Conservation (phyloP, 2,113 vertebrate species). For the Crotalus helleri region DNA sequence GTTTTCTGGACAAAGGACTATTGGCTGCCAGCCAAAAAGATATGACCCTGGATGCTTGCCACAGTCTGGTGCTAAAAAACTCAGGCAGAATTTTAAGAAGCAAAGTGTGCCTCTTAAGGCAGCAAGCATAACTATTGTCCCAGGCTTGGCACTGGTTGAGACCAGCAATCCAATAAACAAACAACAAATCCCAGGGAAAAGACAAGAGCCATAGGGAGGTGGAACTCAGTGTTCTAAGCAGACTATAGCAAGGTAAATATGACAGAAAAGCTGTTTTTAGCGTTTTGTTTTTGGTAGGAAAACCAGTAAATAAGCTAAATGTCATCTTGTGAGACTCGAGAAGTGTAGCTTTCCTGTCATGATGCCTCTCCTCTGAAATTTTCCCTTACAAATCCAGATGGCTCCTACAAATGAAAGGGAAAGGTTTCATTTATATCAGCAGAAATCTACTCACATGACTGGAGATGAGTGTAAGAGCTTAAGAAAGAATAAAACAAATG, state of each 20-base stretch:
- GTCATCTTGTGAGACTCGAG: background rate
- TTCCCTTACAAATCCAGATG: background rate
- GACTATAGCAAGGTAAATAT: background rate
- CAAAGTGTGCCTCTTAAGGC: background rate
- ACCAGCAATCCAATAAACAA: background rate
- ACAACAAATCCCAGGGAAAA: background rate
- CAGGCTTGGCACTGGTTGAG: background rate
- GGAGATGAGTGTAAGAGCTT: background rate
- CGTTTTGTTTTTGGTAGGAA: background rate
- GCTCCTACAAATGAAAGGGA: background rate
- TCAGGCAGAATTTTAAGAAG: background rate
- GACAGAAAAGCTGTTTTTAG: background rate
- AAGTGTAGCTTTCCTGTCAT: background rate
- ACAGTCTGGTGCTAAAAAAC: background rate
- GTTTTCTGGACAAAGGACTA: background rate
- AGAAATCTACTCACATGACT: background rate
- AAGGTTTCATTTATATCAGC: background rate
- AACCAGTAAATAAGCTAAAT: background rate
- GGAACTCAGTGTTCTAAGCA: background rate
- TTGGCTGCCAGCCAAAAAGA: background rate
- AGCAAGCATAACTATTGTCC: background rate
- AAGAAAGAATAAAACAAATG: background rate
- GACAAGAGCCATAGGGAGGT: background rate
- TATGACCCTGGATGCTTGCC: background rate
- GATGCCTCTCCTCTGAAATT: background rate